Evolutionary conservation across 2,888 invertebrate species (phyloP).

Genomic region (Pseudococcus jackbeardsleyi): DNA sequence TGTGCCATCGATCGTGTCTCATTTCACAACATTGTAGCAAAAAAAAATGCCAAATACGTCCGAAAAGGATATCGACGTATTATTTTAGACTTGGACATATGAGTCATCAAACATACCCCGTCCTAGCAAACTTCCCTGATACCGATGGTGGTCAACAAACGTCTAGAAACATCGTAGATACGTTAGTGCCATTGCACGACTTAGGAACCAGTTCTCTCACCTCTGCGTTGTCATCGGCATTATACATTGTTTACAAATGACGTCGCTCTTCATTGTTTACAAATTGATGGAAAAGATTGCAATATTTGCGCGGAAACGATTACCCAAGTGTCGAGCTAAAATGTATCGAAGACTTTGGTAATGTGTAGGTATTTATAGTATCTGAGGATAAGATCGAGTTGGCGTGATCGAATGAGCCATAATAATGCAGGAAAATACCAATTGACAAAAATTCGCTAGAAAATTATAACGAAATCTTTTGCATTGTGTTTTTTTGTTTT

Average conservation of each 20-base stretch:
- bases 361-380: not conserved
- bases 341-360: constrained; percentile 2
- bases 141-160: not conserved
- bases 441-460: constrained; percentile 61
- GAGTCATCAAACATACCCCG: not conserved
- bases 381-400: not conserved
- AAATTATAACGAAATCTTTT: constrained; percentile 46
- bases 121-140: not conserved
- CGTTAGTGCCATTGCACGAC: not conserved
- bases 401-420: not conserved
- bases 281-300: not conserved
- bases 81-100: not conserved
- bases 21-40: not conserved
- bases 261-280: constrained; percentile 28
- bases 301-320: constrained; percentile 47
- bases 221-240: not conserved
- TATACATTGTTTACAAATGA: constrained; percentile 32
- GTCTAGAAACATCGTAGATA: not conserved
- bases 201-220: constrained; percentile 24
- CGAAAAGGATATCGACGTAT: not conserved
- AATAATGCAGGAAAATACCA: constrained; percentile 54
- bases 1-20: not conserved
- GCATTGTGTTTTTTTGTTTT: constrained; percentile 31
- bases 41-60: not conserved
- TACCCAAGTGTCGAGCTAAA: constrained; percentile 12